Evolutionary conservation across 2,888 invertebrate species (phyloP).

Genomic region (Prenolepis imparis): DNA sequence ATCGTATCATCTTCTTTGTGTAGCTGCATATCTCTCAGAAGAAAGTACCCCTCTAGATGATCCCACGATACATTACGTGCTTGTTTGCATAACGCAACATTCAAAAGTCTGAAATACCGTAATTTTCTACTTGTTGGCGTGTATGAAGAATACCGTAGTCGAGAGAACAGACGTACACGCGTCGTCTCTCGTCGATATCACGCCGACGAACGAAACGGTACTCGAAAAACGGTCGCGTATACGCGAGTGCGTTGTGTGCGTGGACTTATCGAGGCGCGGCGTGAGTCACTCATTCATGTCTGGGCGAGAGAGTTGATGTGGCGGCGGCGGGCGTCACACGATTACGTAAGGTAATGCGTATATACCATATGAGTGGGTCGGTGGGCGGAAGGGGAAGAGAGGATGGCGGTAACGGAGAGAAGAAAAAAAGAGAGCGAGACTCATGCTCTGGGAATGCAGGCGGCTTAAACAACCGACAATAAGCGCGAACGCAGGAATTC

Average conservation of each 20-base stretch:
- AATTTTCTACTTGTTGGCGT: neutral
- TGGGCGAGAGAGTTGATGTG: conserved; percentile 59
- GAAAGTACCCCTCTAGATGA: neutral
- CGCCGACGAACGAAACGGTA: conserved; percentile 41
- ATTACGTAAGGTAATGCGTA: conserved; percentile 76
- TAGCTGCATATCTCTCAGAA: conserved; percentile 1
- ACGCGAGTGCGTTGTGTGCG: conserved; percentile 60
- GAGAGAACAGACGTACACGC: neutral
- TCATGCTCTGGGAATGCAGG: conserved; percentile 67
- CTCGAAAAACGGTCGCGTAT: conserved; percentile 39
- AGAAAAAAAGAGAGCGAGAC: conserved; percentile 50
- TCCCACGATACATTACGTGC: neutral
- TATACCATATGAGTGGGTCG: conserved; percentile 50
- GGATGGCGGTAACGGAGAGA: conserved; percentile 33
- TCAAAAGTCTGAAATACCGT: conserved; percentile 1
- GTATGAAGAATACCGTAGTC: neutral
- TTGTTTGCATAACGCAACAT: conserved; percentile 22
- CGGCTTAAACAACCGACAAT: conserved; percentile 75
- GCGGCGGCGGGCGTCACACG: conserved; percentile 75
- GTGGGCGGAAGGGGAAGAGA: neutral
- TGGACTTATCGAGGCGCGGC: conserved; percentile 49
- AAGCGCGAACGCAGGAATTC: conserved; percentile 56
- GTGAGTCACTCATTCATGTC: conserved; percentile 81
- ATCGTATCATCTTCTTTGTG: neutral
- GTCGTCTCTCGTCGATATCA: too few relatives aligned